Conservation (phyloP, 2,113 vertebrate genomes). For the Mohoua ochrocephala region DNA sequence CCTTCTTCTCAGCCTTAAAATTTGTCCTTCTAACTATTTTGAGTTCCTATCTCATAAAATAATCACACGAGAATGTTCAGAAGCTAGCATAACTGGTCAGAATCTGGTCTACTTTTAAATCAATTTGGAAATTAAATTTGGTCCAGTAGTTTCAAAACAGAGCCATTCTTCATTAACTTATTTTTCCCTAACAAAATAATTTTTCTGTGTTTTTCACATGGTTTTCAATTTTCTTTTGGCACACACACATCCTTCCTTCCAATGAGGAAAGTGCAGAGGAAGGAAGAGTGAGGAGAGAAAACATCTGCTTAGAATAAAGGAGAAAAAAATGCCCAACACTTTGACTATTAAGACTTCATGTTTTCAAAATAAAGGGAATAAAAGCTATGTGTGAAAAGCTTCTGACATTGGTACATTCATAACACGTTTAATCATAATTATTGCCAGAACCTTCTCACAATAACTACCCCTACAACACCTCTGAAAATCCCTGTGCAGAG, state of each 20-base stretch:
- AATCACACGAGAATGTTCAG: not conserved
- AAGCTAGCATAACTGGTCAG: not conserved
- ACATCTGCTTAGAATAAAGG: constrained; percentile 39
- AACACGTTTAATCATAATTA: not conserved
- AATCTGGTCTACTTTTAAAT: not conserved
- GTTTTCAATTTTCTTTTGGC: constrained; percentile 36
- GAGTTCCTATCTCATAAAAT: not conserved
- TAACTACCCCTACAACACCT: not conserved
- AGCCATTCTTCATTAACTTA: constrained; percentile 8
- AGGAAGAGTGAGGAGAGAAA: constrained; percentile 21
- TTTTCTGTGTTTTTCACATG: not conserved
- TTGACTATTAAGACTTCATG: not conserved
- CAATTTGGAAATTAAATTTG: not conserved
- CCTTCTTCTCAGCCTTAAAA: not conserved
- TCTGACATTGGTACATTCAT: not conserved
- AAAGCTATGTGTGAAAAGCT: not conserved
- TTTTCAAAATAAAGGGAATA: not conserved
- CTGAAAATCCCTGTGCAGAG: not conserved
- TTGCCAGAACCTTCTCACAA: not conserved
- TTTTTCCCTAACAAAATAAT: constrained; percentile 12
- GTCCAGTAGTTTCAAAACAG: not conserved
- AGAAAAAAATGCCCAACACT: not conserved
- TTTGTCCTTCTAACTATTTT: not conserved
- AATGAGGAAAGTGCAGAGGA: not conserved
- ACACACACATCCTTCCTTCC: constrained; percentile 1